Evolutionary conservation across 2,113 vertebrate species (phyloP).

Genomic region (Ptilonorhynchus violaceus): DNA sequence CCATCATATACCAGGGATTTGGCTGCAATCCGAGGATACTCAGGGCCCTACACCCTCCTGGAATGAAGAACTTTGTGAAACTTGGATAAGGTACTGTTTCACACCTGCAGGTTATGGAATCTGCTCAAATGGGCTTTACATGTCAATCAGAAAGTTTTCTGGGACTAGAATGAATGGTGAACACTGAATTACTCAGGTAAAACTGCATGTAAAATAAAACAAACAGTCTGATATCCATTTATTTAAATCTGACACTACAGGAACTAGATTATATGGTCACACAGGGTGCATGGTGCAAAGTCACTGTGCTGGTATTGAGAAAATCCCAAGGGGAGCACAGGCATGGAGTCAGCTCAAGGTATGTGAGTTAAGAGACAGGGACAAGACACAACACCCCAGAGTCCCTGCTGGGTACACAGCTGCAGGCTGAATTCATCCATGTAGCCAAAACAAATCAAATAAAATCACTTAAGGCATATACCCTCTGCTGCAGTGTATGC

Average conservation of each 20-base stretch:
- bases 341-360: background rate
- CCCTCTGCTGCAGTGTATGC: background rate
- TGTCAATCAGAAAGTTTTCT: background rate
- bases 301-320: background rate
- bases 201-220: background rate
- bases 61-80: background rate
- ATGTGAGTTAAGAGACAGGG: background rate
- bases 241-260: background rate
- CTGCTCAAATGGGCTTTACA: background rate
- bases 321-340: background rate
- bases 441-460: background rate
- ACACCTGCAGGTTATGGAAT: background rate
- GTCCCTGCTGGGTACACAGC: background rate
- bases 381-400: background rate
- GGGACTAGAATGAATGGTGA: background rate
- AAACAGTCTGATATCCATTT: background rate
- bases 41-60: background rate
- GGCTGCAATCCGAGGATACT: accelerated
- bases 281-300: background rate
- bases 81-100: background rate
- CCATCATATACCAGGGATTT: background rate
- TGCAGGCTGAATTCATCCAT: accelerated
- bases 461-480: background rate
- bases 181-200: background rate
- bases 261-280: background rate